phyloP scores from a whole-genome alignment of 2,888 invertebrate genomes.

The Leucozona laternaria region DNA sequence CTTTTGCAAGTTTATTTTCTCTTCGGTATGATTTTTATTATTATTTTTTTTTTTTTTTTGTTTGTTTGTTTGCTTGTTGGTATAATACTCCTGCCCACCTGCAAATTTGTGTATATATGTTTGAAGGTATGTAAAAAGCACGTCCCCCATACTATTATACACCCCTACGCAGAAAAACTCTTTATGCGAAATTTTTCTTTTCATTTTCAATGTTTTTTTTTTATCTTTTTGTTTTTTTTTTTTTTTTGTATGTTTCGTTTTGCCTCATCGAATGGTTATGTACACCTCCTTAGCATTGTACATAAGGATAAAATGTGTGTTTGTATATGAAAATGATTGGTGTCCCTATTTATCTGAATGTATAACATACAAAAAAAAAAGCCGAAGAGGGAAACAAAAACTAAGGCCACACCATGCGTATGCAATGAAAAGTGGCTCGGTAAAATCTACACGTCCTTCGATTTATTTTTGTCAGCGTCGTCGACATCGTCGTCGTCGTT shows the following conservation, averaged over 20 bases:
- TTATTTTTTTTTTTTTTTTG: neutral
- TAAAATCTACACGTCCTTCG: constrained; percentile 70
- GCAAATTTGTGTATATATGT: constrained; percentile 25
- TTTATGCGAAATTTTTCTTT: constrained; percentile 73
- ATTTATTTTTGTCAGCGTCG: constrained; percentile 62
- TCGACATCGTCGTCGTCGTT: neutral
- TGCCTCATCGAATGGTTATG: constrained; percentile 61
- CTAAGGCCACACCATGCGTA: constrained; percentile 71
- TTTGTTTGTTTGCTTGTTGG: constrained; percentile 10
- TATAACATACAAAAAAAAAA: constrained; percentile 62
- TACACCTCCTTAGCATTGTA: constrained; percentile 61
- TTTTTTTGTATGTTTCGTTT: constrained; percentile 53
- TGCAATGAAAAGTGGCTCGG: constrained; percentile 67
- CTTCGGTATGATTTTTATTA: constrained; percentile 38
- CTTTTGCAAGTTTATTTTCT: constrained; percentile 67
- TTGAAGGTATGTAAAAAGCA: neutral
- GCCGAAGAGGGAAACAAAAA: constrained; percentile 55
- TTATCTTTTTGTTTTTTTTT: constrained; percentile 38
- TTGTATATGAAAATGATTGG: constrained; percentile 73
- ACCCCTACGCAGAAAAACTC: constrained; percentile 69
- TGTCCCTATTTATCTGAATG: constrained; percentile 71
- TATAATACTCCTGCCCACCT: constrained; percentile 46
- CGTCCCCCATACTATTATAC: constrained; percentile 3
- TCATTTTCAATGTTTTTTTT: constrained; percentile 60
- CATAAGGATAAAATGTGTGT: constrained; percentile 65